Percentiles rank a stretch among this genome's conserved stretches.
These are phyloP conservation scores for Actinia tenebrosa DNA, from an alignment of 64 coral and sea anemone genomes.

Conservation along the genomic window DNA sequence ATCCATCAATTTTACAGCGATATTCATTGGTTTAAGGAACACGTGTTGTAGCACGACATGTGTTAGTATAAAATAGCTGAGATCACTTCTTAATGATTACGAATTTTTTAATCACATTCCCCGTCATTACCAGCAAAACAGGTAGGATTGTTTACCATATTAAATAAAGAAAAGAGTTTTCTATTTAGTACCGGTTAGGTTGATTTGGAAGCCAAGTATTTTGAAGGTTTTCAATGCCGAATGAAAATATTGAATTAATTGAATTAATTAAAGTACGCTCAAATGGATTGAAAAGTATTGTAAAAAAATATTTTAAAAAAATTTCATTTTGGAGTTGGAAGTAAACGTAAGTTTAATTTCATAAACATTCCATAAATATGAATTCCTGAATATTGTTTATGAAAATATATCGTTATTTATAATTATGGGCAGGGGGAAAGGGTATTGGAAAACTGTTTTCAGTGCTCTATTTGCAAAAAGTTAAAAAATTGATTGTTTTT, in stretches of 20 bases:
- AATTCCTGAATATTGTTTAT: too few relatives aligned
- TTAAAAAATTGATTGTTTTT: too few relatives aligned
- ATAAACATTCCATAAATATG: too few relatives aligned
- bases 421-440: too few relatives aligned
- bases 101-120: not conserved
- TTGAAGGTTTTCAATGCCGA: not conserved
- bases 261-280: not conserved
- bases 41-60: slow-evolving; percentile 13
- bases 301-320: not conserved
- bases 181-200: not conserved
- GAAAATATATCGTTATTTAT: too few relatives aligned
- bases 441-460: too few relatives aligned
- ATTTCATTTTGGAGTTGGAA: too few relatives aligned
- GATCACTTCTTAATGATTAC: not conserved
- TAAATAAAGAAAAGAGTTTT: not conserved
- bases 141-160: not conserved
- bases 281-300: not conserved
- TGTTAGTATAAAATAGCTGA: not conserved
- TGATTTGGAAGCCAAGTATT: not conserved
- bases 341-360: too few relatives aligned
- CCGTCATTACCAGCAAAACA: not conserved
- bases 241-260: not conserved
- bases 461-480: too few relatives aligned
- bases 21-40: not conserved
- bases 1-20: not conserved